Evolutionary conservation across 2,797 vertebrate species (phyloP).

Genomic region (Pyrocephalus nanus): DNA sequence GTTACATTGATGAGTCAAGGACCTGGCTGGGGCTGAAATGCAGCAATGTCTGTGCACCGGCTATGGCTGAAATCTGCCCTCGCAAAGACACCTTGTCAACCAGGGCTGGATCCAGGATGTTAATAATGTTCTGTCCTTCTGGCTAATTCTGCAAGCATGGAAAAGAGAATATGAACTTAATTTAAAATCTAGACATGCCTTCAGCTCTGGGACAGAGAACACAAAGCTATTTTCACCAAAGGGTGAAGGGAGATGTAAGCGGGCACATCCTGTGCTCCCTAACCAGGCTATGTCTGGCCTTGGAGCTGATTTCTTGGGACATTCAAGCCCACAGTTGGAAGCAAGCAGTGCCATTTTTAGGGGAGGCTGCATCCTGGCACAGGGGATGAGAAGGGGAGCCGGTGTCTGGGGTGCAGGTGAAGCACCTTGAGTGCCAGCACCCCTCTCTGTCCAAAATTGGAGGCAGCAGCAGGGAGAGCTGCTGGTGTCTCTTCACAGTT

Average conservation of each 20-base stretch:
- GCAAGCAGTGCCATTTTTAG: not conserved
- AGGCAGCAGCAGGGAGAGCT: not conserved
- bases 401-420: not conserved
- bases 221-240: constrained; percentile 48
- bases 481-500: not conserved
- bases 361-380: not conserved
- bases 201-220: constrained; percentile 48
- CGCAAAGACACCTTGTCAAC: constrained; percentile 20
- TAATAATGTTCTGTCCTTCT: not conserved
- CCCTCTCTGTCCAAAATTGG: fast-evolving
- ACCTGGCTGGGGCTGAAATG: constrained; percentile 34
- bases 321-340: fast-evolving
- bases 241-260: not conserved
- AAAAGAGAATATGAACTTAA: constrained; percentile 41
- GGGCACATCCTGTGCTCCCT: not conserved
- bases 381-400: not conserved
- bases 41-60: not conserved
- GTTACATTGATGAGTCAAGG: constrained; percentile 64
- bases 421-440: fast-evolving
- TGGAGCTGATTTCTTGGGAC: not conserved
- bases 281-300: not conserved
- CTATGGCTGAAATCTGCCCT: constrained; percentile 14
- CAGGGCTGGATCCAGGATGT: not conserved
- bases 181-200: constrained; percentile 60
- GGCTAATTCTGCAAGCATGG: not conserved